Evolutionary conservation across 2,797 vertebrate species (phyloP).

Genomic region (Halcyon smyrnensis): DNA sequence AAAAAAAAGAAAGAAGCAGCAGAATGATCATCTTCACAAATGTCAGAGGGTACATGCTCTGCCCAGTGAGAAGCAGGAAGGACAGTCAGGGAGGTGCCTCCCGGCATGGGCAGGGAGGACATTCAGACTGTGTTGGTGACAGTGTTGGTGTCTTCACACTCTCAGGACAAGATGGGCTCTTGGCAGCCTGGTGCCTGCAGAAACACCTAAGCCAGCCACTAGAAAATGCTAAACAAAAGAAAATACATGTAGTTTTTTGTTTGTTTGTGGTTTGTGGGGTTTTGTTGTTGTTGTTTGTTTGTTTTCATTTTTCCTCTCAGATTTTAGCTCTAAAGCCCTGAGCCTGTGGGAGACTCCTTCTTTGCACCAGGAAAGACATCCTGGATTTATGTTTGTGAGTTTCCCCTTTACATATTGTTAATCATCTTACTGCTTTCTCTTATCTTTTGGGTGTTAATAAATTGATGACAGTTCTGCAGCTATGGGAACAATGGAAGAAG

Average conservation of each 20-base stretch:
- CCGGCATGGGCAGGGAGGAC: background rate
- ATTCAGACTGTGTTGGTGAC: background rate
- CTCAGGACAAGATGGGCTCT: accelerated
- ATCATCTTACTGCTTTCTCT: background rate
- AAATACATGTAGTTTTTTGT: background rate
- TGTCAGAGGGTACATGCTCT: background rate
- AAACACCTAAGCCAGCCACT: background rate
- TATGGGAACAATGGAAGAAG: background rate
- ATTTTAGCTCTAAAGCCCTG: background rate
- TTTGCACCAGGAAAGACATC: background rate
- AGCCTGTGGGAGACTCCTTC: background rate
- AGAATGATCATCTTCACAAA: background rate
- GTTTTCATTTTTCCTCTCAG: background rate
- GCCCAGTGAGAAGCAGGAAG: background rate
- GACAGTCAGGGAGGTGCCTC: background rate
- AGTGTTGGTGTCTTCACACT: accelerated
- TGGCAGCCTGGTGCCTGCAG: background rate
- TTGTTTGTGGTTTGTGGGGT: background rate
- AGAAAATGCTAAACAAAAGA: background rate
- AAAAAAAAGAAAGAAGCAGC: background rate
- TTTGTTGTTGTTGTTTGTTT: too few relatives aligned
- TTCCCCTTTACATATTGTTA: background rate
- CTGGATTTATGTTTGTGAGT: background rate
- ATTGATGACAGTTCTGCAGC: background rate
- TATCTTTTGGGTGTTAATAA: background rate